Base-by-base conservation (phyloP, 2,113 vertebrate genomes). In the Calyptommatus sinebrachiatus region DNA sequence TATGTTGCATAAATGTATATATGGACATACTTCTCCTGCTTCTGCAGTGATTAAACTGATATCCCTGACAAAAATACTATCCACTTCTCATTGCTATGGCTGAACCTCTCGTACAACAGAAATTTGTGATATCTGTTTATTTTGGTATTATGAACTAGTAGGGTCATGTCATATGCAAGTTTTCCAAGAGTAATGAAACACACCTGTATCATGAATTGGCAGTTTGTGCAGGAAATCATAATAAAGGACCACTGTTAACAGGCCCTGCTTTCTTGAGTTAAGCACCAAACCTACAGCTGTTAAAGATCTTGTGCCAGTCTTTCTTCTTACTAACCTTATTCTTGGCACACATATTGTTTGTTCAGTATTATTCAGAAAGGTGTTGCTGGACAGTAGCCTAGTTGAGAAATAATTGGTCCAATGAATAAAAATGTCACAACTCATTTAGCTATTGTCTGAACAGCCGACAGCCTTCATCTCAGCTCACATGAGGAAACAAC, bases 341-440 rank as follows among this genome's bases (percentile, higher is more conserved):
- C 31, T 73, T 72, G 50, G 48, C 83, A 67, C 14, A 63, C 75
- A 60, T 79, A 62, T 2, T 0, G 69, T 68, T 82, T 91, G 70
- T 76, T 9, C 77, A 80, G 73, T 69, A 46, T 82, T 90, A 72
- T 76, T 9, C 77, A 80, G 73, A 66, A 46, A 1, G 73, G 67
- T 81, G 71, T 46, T 76, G 61, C 65, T 80, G 74, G 66, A 80
- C 57, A 73, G 57, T 80, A 69, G 20, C 69, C 81, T 81, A 73
- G 78, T 70, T 70, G 53, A 26, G 67, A 63, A 79, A 73, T 68
- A n/a, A 50, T 28, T 81, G n/a, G 50, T 35, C 61, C 50, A 69
- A 41, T 48, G 61, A 67, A 81, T 75, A 75, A 74, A 81, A 75
- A 69, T 48, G 75, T 45, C 65, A 28, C 71, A 41, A 26, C 31